These are phyloP conservation scores for Drosophila littoralis DNA, from an alignment of 1,140 invertebrate species.

Conservation along the genomic window DNA sequence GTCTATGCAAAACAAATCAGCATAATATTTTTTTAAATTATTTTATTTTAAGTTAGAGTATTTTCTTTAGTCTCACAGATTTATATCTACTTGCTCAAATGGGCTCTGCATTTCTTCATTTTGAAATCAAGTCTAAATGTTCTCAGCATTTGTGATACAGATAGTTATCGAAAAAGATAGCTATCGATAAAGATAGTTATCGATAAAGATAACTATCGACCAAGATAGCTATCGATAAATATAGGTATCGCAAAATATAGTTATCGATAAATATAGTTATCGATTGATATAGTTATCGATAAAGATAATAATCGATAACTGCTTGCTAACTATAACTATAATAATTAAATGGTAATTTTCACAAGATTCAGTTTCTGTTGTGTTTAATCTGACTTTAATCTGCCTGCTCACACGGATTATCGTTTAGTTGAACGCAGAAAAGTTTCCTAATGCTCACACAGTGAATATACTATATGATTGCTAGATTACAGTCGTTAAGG, in stretches of 20 bases:
- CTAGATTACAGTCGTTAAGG: slow-evolving; percentile 7
- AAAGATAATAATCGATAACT: background rate
- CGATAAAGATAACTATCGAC: too few relatives aligned
- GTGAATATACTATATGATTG: background rate
- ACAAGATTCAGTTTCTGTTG: background rate
- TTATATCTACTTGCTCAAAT: too few relatives aligned
- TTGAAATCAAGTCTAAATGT: too few relatives aligned
- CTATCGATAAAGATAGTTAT: background rate
- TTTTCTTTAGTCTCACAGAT: too few relatives aligned
- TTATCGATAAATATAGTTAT: too few relatives aligned
- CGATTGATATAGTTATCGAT: too few relatives aligned
- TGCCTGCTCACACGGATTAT: slow-evolving; percentile 14
- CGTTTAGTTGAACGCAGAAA: slow-evolving; percentile 2
- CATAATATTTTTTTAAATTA: too few relatives aligned
- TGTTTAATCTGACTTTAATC: slow-evolving; percentile 4
- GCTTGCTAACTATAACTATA: background rate
- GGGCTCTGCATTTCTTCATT: background rate
- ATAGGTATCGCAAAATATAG: too few relatives aligned
- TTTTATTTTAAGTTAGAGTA: too few relatives aligned
- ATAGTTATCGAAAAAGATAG: too few relatives aligned
- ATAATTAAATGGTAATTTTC: background rate
- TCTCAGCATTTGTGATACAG: too few relatives aligned
- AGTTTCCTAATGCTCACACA: background rate
- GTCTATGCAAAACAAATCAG: too few relatives aligned
- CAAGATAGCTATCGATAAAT: background rate